These are phyloP conservation scores for Syngnathus typhle DNA, from an alignment of 2,113 vertebrate species.

Conservation along the genomic window DNA sequence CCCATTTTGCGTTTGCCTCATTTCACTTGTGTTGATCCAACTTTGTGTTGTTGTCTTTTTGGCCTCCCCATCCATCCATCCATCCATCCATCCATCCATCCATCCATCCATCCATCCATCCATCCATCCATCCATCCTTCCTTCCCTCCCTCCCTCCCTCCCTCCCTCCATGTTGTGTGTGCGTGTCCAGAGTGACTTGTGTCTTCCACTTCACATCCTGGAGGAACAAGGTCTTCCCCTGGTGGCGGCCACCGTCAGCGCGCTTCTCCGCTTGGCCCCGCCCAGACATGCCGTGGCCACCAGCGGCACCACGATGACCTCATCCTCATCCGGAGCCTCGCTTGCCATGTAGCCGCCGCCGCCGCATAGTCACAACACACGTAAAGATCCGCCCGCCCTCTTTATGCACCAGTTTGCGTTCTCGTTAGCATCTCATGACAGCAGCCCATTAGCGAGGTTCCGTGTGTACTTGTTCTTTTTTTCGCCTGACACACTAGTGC, in stretches of 20 bases:
- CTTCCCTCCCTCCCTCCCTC: too few species aligned
- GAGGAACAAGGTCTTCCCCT: slow-evolving; percentile 92
- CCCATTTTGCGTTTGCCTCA: slow-evolving; percentile 29
- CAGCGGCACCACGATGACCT: slow-evolving; percentile 18
- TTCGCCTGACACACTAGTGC: background rate
- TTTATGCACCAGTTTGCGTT: background rate
- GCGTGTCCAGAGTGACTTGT: slow-evolving; percentile 81
- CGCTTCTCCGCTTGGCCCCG: slow-evolving; percentile 88
- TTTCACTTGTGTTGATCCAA: slow-evolving; percentile 48
- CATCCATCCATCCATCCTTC: too few species aligned
- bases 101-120: too few species aligned
- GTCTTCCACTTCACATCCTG: slow-evolving; percentile 97
- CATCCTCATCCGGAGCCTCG: slow-evolving; percentile 40
- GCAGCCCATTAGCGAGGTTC: background rate
- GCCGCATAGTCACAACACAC: background rate
- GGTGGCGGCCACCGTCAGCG: slow-evolving; percentile 86
- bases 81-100: too few species aligned
- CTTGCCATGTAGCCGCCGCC: slow-evolving; percentile 51
- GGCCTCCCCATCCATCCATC: background rate
- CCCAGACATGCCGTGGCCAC: slow-evolving; percentile 68
- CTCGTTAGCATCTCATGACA: background rate
- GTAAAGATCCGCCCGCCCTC: background rate
- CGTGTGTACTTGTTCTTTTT: background rate
- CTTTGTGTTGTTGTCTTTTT: slow-evolving; percentile 26
- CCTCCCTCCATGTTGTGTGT: slow-evolving; percentile 9